Evolutionary conservation across 2,113 vertebrate species (phyloP).

Genomic region (Zeus faber): DNA sequence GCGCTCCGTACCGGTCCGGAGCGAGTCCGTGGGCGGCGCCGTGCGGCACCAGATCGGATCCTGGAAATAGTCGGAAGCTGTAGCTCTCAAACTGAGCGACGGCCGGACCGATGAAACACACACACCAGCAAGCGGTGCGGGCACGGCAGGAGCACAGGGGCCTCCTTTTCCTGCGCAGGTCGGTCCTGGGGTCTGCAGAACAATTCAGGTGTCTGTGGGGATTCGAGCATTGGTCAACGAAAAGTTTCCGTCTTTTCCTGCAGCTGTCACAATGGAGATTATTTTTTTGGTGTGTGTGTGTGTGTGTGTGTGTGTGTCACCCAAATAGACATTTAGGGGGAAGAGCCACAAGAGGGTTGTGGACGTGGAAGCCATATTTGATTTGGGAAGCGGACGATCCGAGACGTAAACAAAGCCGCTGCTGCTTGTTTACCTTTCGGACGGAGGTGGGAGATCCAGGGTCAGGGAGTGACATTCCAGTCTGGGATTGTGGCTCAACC

Average conservation of each 20-base stretch:
- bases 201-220: slow-evolving; percentile 44
- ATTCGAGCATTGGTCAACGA: slow-evolving; percentile 37
- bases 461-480: no score
- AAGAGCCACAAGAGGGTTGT: no score
- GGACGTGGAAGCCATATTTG: no score
- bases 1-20: slow-evolving; percentile 75
- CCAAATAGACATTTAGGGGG: no score
- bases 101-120: slow-evolving; percentile 11
- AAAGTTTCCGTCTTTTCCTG: neutral
- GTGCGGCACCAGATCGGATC: slow-evolving; percentile 77
- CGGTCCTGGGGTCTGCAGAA: slow-evolving; percentile 43
- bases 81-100: slow-evolving; percentile 81
- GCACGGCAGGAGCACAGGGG: neutral
- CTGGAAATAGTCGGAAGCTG: slow-evolving; percentile 77
- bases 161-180: neutral
- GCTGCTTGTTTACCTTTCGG: no score
- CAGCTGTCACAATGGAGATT: no score
- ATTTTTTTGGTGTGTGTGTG: no score
- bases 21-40: slow-evolving; percentile 73
- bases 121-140: neutral
- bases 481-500: no score
- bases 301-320: no score
- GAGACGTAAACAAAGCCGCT: no score
- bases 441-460: no score
- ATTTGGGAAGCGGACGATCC: no score